These are phyloP conservation scores for Lepus europaeus DNA, from an alignment of 2,113 vertebrate species.

Conservation along the genomic window DNA sequence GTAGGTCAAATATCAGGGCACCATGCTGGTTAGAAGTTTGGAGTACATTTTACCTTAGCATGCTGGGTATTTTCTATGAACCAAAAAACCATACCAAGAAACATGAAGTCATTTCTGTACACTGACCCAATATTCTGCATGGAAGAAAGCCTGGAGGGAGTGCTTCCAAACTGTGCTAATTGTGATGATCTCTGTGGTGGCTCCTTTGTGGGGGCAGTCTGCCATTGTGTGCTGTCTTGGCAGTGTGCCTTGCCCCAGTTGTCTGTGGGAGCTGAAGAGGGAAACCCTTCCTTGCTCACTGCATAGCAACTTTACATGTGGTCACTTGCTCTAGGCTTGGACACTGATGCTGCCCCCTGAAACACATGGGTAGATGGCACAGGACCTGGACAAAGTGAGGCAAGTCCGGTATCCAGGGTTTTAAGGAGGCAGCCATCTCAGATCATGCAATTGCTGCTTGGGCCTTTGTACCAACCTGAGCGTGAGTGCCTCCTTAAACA, in stretches of 20 bases:
- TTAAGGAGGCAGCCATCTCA: background rate
- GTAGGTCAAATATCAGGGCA: background rate
- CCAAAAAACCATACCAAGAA: background rate
- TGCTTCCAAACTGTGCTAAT: background rate
- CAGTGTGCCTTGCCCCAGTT: background rate
- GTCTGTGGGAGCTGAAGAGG: background rate
- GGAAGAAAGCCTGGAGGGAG: background rate
- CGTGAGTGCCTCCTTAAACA: background rate
- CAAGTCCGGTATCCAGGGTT: background rate
- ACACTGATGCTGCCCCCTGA: background rate
- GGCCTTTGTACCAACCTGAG: background rate
- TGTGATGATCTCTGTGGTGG: background rate
- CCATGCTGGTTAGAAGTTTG: background rate
- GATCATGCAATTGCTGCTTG: background rate
- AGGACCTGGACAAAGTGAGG: background rate
- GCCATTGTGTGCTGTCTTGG: background rate
- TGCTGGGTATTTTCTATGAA: constrained; percentile 41
- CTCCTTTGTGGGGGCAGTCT: background rate
- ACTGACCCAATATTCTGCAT: background rate
- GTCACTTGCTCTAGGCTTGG: background rate
- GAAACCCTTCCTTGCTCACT: background rate
- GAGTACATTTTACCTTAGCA: background rate
- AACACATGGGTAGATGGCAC: background rate
- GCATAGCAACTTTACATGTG: background rate
- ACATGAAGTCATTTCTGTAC: background rate